Conservation (phyloP, 2,888 invertebrate species). For the Sussaba pulchella region DNA sequence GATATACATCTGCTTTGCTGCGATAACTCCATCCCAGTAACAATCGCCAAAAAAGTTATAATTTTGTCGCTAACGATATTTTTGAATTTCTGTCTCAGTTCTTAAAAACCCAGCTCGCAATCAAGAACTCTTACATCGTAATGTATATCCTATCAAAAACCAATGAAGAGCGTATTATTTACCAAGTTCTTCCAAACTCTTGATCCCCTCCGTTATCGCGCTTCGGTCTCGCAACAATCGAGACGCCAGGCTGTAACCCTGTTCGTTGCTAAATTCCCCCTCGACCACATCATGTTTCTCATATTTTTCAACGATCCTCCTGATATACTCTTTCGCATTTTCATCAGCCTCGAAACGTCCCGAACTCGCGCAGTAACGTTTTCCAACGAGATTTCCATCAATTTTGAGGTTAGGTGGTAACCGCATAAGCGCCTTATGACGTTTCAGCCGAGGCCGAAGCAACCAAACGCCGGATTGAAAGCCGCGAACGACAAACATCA, state of each 20-base stretch:
- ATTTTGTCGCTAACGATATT: too few species aligned
- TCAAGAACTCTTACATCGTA: background rate
- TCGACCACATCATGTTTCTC: slow-evolving; percentile 15
- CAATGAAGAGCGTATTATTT: slow-evolving; percentile 77
- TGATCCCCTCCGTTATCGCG: slow-evolving; percentile 87
- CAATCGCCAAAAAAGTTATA: too few species aligned
- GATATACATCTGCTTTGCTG: too few species aligned
- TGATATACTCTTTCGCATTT: slow-evolving; percentile 71
- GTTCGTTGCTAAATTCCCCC: slow-evolving; percentile 59
- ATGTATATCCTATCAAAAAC: background rate
- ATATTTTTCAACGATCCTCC: slow-evolving; percentile 69
- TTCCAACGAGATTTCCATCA: background rate
- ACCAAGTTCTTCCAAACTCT: slow-evolving; percentile 87
- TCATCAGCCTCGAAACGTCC: slow-evolving; percentile 54
- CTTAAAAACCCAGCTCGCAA: too few species aligned
- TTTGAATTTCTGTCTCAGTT: too few species aligned
- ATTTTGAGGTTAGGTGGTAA: slow-evolving; percentile 55
- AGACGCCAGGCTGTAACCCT: slow-evolving; percentile 51
- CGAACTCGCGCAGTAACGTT: slow-evolving; percentile 3
- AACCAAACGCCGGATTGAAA: slow-evolving; percentile 20
- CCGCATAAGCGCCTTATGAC: slow-evolving; percentile 3
- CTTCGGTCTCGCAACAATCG: slow-evolving; percentile 86
- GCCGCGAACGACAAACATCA: slow-evolving; percentile 51
- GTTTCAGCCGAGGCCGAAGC: slow-evolving; percentile 24
- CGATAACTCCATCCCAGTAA: too few species aligned